Percentiles rank a stretch among this genome's conserved stretches.
Conservation (phyloP, 2,797 vertebrate species). For the Rhinoraja longicauda region DNA sequence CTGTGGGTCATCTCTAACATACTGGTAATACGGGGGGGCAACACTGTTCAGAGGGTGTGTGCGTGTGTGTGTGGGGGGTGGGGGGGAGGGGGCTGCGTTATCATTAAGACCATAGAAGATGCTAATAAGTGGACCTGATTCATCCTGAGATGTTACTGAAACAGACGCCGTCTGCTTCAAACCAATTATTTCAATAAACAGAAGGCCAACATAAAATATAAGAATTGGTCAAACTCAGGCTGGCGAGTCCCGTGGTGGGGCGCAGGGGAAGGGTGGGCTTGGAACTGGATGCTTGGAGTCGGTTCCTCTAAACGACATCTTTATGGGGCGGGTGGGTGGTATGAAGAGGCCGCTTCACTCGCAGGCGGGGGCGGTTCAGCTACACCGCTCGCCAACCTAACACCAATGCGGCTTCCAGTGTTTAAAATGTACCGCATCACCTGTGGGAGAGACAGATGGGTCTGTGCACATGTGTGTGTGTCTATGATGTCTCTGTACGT, state of each 20-base stretch:
- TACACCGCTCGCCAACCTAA: neutral
- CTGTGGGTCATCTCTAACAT: conserved; percentile 41
- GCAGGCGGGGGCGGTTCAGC: neutral
- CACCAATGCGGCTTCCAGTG: neutral
- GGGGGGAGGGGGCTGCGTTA: neutral
- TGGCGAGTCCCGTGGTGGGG: neutral
- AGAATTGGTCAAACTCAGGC: neutral
- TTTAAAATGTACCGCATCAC: neutral
- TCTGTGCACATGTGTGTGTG: too few relatives aligned
- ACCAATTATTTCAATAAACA: neutral
- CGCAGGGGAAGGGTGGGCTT: neutral
- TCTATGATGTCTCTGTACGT: too few relatives aligned
- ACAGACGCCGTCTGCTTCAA: neutral
- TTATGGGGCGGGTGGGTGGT: neutral
- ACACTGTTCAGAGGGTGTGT: neutral
- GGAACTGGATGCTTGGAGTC: neutral
- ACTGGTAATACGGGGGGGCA: neutral
- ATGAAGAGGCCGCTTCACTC: neutral
- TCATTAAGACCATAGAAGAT: neutral
- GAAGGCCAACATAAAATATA: neutral
- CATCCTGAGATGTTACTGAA: neutral
- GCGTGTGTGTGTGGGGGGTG: too few relatives aligned
- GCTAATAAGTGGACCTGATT: neutral
- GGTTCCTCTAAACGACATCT: neutral
- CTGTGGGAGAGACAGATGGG: neutral